Evolutionary conservation across 2,797 vertebrate species (phyloP), one percentile per base, ranked within the genome.

Genomic region (Hippocampus kuda): DNA sequence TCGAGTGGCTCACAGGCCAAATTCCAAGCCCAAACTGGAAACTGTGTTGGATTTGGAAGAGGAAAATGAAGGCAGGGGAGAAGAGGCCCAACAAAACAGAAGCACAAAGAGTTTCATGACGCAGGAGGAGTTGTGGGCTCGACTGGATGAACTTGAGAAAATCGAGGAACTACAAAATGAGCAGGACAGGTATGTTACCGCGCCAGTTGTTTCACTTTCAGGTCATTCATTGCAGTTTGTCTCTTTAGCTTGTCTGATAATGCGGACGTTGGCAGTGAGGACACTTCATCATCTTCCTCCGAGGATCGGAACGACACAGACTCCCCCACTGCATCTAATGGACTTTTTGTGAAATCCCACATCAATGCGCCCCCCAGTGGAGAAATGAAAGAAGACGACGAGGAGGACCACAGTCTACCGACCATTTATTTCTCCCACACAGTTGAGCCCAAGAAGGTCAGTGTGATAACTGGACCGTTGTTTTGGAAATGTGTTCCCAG

Each of bases 391-490:
- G 85, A 84, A 2, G 81, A 83, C 0, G 77, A 84, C 1, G 86
- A 87, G 0, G 86, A 86, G 3, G 22, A 88, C 78, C 71, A 77
- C 71, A 79, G 76, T 71, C 75, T 97, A 79, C 95, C 96, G 20
- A 97, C 95, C 49, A 98, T 99, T 83, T 93, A 91, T 84, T 98
- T 98, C 84, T 93, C 91, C 84, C 96, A 98, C 86, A 98, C 95
- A n/a, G 91, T 94, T 3, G 96, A 97, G 81, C 95, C 92, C 73
- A 98, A 98, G 85, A 95, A 94, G 93, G 96, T 98, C 76, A 78
- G 92, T 87, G 72, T 2, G 42, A 71, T 41, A 9, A 48, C 49
- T 16, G 26, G 48, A 7, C 22, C 22, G 16, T 67, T 41, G 24
- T 59, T 34, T 38, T 30, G n/a, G 9, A 62, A 34, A 0, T 38